Base-by-base conservation (phyloP, 2,888 invertebrate genomes). In the Eupithecia pulchellata region DNA sequence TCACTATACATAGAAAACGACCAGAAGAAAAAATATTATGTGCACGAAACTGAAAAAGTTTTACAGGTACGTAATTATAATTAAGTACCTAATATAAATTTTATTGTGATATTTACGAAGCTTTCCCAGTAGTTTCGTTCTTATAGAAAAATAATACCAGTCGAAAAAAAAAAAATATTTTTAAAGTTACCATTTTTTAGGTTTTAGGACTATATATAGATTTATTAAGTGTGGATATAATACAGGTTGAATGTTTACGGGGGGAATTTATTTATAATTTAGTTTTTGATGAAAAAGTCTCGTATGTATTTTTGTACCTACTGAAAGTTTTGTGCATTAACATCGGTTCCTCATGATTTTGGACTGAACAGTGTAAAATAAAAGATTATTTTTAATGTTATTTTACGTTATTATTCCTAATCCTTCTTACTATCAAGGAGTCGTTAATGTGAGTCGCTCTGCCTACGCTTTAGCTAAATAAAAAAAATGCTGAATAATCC, bases 251-350 rank as follows among this genome's bases (percentile, higher is more conserved):
- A 17, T 29, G 29, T 17, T 20, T 29, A 57, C 6, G 17, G 17
- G 20, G 29, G 57, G 17, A 57, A 57, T 57, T 29, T 57, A 57
- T 57, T 57, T 57, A 57, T 57, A 29, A 17, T 57, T 57, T 14
- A 47, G 29, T 57, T 2, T 57, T 27, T 47, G 42, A 47, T 47
- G 20, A 2, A 42, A 30, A 47, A 20, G 20, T n/a, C 42, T 57
- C 29, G 57, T 57, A 8, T 29, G 8, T 57, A 57, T 57, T 29
- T 47, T 57, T 29, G 17, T 29, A 29, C 3, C 17, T 9, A 29
- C 27, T 57, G n/a, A n/a, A 57, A 57, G 17, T 27, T 57, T 57
- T 57, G 20, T 47, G 11, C 25, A 29, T 17, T 57, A 29, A 29
- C 14, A 57, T 20, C 27, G 57, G 29, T 57, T 29, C 17, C 57